Evolutionary conservation across 2,113 vertebrate genomes (phyloP).

Genomic region (Pedetes capensis): DNA sequence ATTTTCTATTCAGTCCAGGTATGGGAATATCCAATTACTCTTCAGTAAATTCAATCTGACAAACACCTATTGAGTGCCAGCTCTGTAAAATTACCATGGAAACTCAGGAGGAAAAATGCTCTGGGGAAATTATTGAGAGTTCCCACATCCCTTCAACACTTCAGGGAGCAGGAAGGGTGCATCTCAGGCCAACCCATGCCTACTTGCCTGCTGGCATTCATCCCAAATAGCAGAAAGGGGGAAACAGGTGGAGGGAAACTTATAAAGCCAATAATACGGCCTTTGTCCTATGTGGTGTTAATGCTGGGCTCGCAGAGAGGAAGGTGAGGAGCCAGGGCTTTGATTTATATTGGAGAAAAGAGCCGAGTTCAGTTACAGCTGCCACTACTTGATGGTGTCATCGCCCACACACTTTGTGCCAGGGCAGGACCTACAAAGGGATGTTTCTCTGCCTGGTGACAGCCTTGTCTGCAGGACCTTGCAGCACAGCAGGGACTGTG

Average conservation of each 20-base stretch:
- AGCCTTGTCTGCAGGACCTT: background rate
- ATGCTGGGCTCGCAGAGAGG: background rate
- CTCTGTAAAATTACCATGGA: slow-evolving; percentile 60
- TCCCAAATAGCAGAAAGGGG: background rate
- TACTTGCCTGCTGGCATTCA: background rate
- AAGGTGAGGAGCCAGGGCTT: slow-evolving; percentile 37
- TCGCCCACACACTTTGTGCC: background rate
- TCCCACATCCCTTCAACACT: background rate
- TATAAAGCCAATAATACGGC: background rate
- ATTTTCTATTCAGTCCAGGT: slow-evolving; percentile 3
- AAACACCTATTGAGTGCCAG: slow-evolving; percentile 54
- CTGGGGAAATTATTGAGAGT: slow-evolving; percentile 25
- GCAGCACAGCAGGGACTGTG: background rate
- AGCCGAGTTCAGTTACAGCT: slow-evolving; percentile 25
- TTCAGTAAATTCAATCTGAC: slow-evolving; percentile 54
- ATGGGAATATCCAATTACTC: slow-evolving; percentile 2
- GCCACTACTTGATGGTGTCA: background rate
- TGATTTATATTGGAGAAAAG: slow-evolving; percentile 51
- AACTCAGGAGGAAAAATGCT: slow-evolving; percentile 27
- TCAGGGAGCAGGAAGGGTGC: background rate
- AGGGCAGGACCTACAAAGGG: slow-evolving; percentile 39
- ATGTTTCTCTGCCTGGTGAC: slow-evolving; percentile 22
- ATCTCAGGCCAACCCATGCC: background rate
- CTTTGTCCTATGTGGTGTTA: slow-evolving; percentile 10
- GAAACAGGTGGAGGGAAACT: background rate